Percentiles rank a stretch among this genome's conserved stretches.
Conservation (phyloP, 2,113 vertebrate species). For the Silurus meridionalis region DNA sequence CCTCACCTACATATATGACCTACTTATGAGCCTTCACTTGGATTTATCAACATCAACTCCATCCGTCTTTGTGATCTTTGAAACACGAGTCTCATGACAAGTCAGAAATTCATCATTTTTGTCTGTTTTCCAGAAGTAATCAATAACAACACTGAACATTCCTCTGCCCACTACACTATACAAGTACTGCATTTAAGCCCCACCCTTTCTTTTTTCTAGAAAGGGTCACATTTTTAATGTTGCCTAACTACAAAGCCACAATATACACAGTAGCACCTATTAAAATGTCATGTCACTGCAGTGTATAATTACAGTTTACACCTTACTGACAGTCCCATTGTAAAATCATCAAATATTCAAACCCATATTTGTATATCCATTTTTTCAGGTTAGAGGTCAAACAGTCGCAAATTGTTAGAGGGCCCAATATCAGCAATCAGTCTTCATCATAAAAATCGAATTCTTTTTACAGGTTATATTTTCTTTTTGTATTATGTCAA, state of each 20-base stretch:
- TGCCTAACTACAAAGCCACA: neutral
- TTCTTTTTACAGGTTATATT: slow-evolving; percentile 7
- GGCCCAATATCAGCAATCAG: slow-evolving; percentile 57
- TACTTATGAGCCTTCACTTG: neutral
- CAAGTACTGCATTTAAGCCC: neutral
- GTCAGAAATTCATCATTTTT: neutral
- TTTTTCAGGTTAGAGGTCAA: slow-evolving; percentile 47
- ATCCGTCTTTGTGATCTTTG: neutral
- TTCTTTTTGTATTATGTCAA: slow-evolving; percentile 13
- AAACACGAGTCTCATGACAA: neutral
- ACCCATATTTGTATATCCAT: slow-evolving; percentile 27
- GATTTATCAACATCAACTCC: neutral
- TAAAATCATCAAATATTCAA: slow-evolving; percentile 32
- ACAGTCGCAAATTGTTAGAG: slow-evolving; percentile 55
- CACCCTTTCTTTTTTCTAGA: neutral
- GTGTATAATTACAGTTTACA: slow-evolving; percentile 28
- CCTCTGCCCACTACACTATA: neutral
- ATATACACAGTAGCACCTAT: neutral
- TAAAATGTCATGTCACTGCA: neutral
- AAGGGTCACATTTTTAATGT: neutral
- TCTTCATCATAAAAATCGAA: slow-evolving; percentile 35
- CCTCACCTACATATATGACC: neutral
- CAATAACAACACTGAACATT: neutral
- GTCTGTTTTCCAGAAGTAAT: neutral
- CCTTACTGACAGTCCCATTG: neutral